Evolutionary conservation across 2,797 vertebrate species (phyloP).

Genomic region (Sciaenops ocellatus): DNA sequence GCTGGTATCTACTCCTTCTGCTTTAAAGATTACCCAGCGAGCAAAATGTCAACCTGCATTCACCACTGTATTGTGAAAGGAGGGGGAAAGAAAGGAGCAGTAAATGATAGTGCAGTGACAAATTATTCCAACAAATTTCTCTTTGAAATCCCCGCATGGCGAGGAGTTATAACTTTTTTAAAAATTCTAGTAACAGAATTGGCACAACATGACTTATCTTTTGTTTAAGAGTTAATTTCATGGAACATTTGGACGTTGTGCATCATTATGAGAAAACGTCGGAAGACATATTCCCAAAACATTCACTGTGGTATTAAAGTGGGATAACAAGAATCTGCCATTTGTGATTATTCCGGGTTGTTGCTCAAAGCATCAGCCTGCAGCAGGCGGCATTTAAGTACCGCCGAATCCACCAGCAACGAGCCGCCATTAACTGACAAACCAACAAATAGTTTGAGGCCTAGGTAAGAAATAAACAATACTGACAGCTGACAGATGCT

Average conservation of each 20-base stretch:
- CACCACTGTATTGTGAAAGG: conserved; percentile 36
- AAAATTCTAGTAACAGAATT: conserved; percentile 47
- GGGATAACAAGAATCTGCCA: conserved; percentile 61
- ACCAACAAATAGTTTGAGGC: conserved; percentile 75
- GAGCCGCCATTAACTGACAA: conserved; percentile 68
- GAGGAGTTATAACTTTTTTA: conserved; percentile 16
- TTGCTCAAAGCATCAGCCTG: conserved; percentile 66
- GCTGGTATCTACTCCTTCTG: conserved; percentile 62
- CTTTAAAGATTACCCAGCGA: conserved; percentile 73
- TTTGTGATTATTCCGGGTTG: conserved; percentile 67
- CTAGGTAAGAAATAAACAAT: conserved; percentile 77
- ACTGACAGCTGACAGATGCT: conserved; percentile 80
- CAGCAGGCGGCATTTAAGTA: conserved; percentile 65
- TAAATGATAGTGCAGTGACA: conserved; percentile 25
- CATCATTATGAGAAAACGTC: conserved; percentile 49
- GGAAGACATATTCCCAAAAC: conserved; percentile 55
- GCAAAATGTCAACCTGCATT: conserved; percentile 76
- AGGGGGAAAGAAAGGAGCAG: background rate
- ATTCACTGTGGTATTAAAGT: conserved; percentile 48
- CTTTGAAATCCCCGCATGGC: conserved; percentile 52
- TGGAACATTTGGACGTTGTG: conserved; percentile 63
- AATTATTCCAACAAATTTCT: conserved; percentile 40
- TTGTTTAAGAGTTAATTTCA: conserved; percentile 76
- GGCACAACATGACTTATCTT: conserved; percentile 68
- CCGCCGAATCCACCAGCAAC: conserved; percentile 52